Base-by-base conservation (phyloP, 2,797 vertebrate genomes). In the Tenualosa thibaudeaui region DNA sequence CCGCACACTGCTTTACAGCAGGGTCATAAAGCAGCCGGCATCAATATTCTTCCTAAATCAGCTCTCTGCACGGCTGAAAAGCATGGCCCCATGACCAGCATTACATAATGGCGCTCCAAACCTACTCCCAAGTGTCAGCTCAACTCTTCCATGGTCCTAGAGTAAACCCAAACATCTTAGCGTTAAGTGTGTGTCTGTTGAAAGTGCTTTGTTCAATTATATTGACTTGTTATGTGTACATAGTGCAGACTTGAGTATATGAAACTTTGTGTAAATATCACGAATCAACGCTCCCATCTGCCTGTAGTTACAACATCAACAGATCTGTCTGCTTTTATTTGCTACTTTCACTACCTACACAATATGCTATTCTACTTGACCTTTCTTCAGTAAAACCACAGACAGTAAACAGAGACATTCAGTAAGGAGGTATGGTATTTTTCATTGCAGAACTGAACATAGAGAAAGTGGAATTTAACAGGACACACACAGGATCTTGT, bases 11-110 rank as follows among this genome's bases (percentile, higher is more conserved):
- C 88, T 93, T 91, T 93, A 91, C 90, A 91, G 88, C 90, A 22
- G 86, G 86, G 84, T 87, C 90, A 92, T 91, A 91, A 93, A 93
- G 89, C 86, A 31, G 88, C 82, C 87, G 88, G 87, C 91, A 91
- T 92, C 91, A 92, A 92, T 92, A 93, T 92, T 90, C 46, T 92
- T 90, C 46, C 89, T 88, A 89, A 89, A 92, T 91, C 92, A 90
- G 68, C 81, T 81, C 89, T 83, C 87, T 71, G 84, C 88, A 83
- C 89, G 89, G 90, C 90, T 90, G 88, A 90, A 89, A 89, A 88
- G 87, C 88, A 83, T n/a, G 85, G 88, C 89, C 90, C 60, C 81
- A 88, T 88, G 85, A 90, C 88, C 1, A 24, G 84, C 84, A 86
- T 90, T 90, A 88, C 86, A 88, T 90, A 91, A 93, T 90, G 84